phyloP scores from a whole-genome alignment of 2,797 vertebrate genomes.

The Benthosema pterotum region DNA sequence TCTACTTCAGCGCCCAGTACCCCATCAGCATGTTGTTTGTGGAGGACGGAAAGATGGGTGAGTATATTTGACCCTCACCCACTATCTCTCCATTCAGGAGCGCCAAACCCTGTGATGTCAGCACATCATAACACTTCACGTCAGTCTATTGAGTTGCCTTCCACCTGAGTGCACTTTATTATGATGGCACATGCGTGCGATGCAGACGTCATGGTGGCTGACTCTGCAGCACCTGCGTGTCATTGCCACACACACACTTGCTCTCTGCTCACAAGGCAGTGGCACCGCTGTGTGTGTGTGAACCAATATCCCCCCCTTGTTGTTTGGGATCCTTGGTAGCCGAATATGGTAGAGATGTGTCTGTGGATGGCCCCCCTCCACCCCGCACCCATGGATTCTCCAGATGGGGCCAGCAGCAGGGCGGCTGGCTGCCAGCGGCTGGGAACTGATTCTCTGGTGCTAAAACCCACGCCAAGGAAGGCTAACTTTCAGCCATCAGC shows the following conservation, averaged over 20 bases:
- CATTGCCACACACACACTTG: background rate
- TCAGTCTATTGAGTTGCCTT: slow-evolving; percentile 25
- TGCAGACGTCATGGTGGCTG: background rate
- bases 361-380: slow-evolving; percentile 21
- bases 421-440: slow-evolving; percentile 33
- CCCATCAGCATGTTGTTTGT: slow-evolving; percentile 95
- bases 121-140: background rate
- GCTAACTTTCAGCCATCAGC: slow-evolving; percentile 23
- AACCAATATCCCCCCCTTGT: background rate
- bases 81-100: slow-evolving; percentile 21
- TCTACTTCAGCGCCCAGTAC: slow-evolving; percentile 98
- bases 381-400: slow-evolving; percentile 34
- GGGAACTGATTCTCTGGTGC: slow-evolving; percentile 31
- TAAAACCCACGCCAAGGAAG: slow-evolving; percentile 36
- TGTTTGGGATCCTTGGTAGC: slow-evolving; percentile 22
- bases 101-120: slow-evolving; percentile 44
- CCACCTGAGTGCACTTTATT: background rate
- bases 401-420: slow-evolving; percentile 42
- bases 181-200: background rate
- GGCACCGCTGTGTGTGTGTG: background rate
- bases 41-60: slow-evolving; percentile 98
- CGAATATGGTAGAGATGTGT: slow-evolving; percentile 34
- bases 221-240: slow-evolving; percentile 2
- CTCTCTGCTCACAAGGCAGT: slow-evolving; percentile 6
- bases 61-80: slow-evolving; percentile 62